Base-by-base conservation (phyloP, 2,113 vertebrate genomes). In the Oryzias woworae region DNA sequence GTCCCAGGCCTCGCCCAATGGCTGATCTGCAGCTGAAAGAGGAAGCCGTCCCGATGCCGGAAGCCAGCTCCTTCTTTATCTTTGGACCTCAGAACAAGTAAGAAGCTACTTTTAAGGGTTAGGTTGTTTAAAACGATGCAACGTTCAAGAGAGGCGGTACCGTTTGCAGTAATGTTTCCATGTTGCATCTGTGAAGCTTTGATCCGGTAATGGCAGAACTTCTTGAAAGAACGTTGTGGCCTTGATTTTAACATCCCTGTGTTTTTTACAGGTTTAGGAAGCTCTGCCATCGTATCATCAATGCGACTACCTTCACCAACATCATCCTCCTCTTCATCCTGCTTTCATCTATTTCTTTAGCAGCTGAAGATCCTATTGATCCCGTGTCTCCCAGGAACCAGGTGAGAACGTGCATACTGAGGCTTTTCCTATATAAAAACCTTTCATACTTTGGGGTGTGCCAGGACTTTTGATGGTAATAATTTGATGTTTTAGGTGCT, bases 291-390 rank as follows among this genome's bases (percentile, higher is more conserved):
- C 94, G 94, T 15, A 94, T 94, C 4, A 93, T 98, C 75, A 97
- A 97, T 0, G 95, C 95, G 72, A 97, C 96, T 3, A 94, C 94
- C 84, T 98, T 98, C 86, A 98, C 96, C 89, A 98, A 98, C 87
- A 96, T 98, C 88, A 98, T 97, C 89, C 92, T 98, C 54, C 94
- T 98, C 75, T 98, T 98, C 92, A 98, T 98, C 78, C 85, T 98
- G 65, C 92, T 97, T 64, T 96, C 95, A 80, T 96, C 95, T 2
- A 91, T 96, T 23, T 95, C 96, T 0, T 75, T 98, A 70, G 96
- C 96, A 0, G 96, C 96, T 0, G 96, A 97, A 77, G 96, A 98
- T 72, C 96, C 96, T 54, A 96, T 98, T 46, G 92, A 93, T 49
- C 92, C 94, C 0, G 89, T 93, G 53, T 97, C 96, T 15, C 92